A percentile compares a stretch with the other conserved stretches of the same genome.
Conservation (phyloP, 2,888 invertebrate genomes). For the Dastarcus helophoroides region DNA sequence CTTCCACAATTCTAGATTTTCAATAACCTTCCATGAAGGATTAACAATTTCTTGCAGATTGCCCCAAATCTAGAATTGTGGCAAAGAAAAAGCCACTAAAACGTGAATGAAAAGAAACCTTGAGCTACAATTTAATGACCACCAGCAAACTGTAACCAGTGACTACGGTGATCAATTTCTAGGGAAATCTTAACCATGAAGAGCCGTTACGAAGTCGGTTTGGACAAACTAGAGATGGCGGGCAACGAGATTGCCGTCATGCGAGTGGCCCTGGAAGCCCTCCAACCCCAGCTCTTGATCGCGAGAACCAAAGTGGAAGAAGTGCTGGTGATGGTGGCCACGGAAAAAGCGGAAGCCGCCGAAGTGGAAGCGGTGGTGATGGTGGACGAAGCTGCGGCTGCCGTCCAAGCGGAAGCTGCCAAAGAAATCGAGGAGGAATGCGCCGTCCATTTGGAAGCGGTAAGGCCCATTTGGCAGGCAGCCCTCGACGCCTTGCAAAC, state of each 20-base stretch:
- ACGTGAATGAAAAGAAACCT: neutral
- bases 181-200: constrained; percentile 57
- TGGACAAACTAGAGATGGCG: constrained; percentile 75
- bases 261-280: constrained; percentile 69
- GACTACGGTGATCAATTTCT: constrained; percentile 13
- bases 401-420: constrained; percentile 62
- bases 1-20: too few species aligned
- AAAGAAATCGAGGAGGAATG: constrained; percentile 88
- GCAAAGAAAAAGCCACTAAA: too few species aligned
- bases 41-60: too few species aligned
- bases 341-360: constrained; percentile 77
- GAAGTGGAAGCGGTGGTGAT: constrained; percentile 70
- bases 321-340: constrained; percentile 76
- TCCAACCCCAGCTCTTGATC: constrained; percentile 78
- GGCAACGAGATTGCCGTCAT: constrained; percentile 69
- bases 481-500: constrained; percentile 84
- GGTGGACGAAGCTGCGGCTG: constrained; percentile 68
- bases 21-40: too few species aligned
- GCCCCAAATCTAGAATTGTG: too few species aligned
- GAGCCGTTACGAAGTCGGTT: constrained; percentile 71
- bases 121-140: neutral
- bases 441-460: constrained; percentile 82
- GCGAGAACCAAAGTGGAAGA: constrained; percentile 82
- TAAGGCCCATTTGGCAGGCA: constrained; percentile 79
- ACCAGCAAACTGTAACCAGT: neutral